Percentiles rank a stretch among this genome's conserved stretches.
These are phyloP conservation scores for Armadillidium nasatum DNA, from an alignment of 1,140 invertebrate genomes.

Conservation along the genomic window DNA sequence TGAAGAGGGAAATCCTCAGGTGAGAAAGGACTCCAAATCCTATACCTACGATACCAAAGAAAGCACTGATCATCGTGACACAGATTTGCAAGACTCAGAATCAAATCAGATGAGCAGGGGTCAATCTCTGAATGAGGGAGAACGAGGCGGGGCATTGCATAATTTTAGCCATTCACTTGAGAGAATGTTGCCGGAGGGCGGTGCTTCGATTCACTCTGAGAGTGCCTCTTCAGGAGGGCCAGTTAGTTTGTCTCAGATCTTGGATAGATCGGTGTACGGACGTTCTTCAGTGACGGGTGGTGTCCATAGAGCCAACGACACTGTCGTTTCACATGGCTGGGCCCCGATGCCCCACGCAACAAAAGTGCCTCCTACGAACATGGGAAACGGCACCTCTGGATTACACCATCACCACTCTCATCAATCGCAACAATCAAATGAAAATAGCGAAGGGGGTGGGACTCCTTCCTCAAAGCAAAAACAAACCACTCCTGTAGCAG, in stretches of 20 bases:
- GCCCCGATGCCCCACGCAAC: constrained; percentile 4
- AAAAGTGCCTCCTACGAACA: constrained; percentile 26
- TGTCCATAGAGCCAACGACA: constrained; percentile 10
- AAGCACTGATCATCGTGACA: too few species aligned
- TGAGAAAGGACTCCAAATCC: too few species aligned
- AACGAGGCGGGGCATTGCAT: background rate
- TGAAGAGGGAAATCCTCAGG: too few species aligned
- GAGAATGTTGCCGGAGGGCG: background rate
- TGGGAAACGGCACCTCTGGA: constrained; percentile 45
- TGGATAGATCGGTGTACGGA: constrained; percentile 42
- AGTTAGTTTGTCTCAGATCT: constrained; percentile 47
- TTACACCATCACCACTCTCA: constrained; percentile 35
- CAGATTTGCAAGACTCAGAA: background rate
- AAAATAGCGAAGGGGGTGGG: constrained; percentile 17
- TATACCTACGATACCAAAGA: too few species aligned
- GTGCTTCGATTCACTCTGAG: background rate
- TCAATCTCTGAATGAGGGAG: background rate
- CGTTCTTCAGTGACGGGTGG: background rate
- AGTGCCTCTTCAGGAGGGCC: constrained; percentile 31
- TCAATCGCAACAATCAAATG: constrained; percentile 27
- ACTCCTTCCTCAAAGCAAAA: constrained; percentile 42
- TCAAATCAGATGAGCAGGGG: background rate
- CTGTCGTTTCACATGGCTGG: background rate
- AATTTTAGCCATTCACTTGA: background rate
- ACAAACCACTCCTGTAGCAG: constrained; percentile 47